A percentile compares a stretch with the other conserved stretches of the same genome.
Conservation (phyloP, 2,888 invertebrate species). For the Megastigmus dorsalis region DNA sequence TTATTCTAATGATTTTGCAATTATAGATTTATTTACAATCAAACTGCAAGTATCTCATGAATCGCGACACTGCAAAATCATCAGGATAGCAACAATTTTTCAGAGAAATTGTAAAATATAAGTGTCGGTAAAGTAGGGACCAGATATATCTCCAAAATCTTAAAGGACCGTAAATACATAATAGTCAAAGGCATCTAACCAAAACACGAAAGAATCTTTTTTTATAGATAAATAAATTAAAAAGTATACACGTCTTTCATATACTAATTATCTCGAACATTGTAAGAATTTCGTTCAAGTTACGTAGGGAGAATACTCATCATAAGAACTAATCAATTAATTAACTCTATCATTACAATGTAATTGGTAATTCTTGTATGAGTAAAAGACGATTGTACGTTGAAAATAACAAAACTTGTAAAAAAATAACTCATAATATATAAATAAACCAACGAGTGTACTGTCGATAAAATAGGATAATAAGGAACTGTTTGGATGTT, state of each 20-base stretch:
- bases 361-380: neutral
- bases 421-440: too few species aligned
- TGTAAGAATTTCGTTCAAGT: neutral
- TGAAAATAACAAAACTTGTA: slow-evolving; percentile 8
- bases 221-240: slow-evolving; percentile 25
- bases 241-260: neutral
- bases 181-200: neutral
- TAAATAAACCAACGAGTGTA: slow-evolving; percentile 28
- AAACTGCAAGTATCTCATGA: too few species aligned
- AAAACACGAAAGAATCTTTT: slow-evolving; percentile 1
- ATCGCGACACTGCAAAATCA: neutral
- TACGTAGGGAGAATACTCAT: too few species aligned
- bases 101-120: slow-evolving; percentile 5
- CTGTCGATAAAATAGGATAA: slow-evolving; percentile 23
- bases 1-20: neutral
- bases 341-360: slow-evolving; percentile 5
- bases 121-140: slow-evolving; percentile 47
- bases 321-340: too few species aligned
- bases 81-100: neutral
- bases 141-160: slow-evolving; percentile 16
- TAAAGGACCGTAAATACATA: neutral
- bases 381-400: neutral
- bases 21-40: neutral
- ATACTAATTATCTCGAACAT: slow-evolving; percentile 2
- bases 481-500: slow-evolving; percentile 1